Evolutionary conservation across 2,797 vertebrate genomes (phyloP), one percentile per base, ranked within the genome.

Genomic region (Poeciliopsis turneri): DNA sequence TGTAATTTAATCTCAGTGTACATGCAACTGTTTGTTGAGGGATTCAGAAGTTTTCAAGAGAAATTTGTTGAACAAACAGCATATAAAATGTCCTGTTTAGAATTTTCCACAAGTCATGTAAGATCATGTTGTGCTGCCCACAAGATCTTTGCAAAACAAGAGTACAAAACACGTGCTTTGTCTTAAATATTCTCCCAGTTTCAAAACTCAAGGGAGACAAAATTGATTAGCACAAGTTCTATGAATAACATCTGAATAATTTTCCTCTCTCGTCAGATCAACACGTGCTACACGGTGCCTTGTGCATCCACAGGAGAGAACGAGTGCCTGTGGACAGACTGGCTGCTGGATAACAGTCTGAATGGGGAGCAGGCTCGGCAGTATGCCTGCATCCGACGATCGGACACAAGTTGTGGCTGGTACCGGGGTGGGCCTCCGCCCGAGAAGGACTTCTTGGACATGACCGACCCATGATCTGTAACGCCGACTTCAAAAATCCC

Each of bases 311-410:
- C 92, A 0, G 90, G 94, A 28, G 95, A 96, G 53, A 96, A 96
- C 0, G 97, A 97, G 93, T 99, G 98, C 88, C 94, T 97, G 88
- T 98, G 97, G 97, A 97, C 96, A 23, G 97, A 98, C 91, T 97
- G 97, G 97, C 93, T 97, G 87, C 87, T 96, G 84, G 97, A 97
- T 87, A 92, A 95, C 86, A 96, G 94, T 84, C 94, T 97, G 36
- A 95, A 96, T 0, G 97, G 96, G 49, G 95, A 97, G 78, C 97
- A 98, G 92, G 97, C 97, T 76, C 93, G 96, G 72, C 95, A 98
- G 87, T 97, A 96, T 0, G 96, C 97, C 90, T 99, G 98, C 72
- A 96, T 97, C 91, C 96, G 96, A 88, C 94, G 95, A 75, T 96
- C 91, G 0, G 95, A 98, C 36, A 96, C 96, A 74, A 96, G 94